Conservation (phyloP, 2,888 invertebrate genomes). For the Chydorus sphaericus region DNA sequence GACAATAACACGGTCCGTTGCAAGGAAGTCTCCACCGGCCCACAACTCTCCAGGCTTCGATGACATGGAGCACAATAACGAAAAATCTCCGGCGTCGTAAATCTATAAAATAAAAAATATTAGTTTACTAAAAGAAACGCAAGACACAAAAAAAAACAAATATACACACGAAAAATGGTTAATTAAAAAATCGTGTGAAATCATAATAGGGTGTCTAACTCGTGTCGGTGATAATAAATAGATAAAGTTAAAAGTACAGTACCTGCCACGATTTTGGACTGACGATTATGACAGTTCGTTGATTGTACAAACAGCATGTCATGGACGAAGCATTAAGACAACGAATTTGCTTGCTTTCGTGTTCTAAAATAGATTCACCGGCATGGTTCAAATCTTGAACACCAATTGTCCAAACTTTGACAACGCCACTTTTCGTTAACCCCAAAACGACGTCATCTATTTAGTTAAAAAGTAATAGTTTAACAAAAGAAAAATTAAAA, state of each 20-base stretch:
- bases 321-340: conserved; percentile 84
- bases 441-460: conserved; percentile 87
- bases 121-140: not conserved
- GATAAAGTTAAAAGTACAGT: conserved; percentile 12
- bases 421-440: conserved; percentile 86
- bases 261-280: conserved; percentile 96
- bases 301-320: conserved; percentile 88
- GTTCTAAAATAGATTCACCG: conserved; percentile 73
- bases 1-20: conserved; percentile 78
- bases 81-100: conserved; percentile 81
- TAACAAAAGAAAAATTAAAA: not conserved
- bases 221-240: not conserved
- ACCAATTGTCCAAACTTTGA: conserved; percentile 89
- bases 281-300: conserved; percentile 89
- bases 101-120: conserved; percentile 35
- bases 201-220: not conserved
- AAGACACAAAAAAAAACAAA: not conserved
- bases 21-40: conserved; percentile 89
- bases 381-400: conserved; percentile 72
- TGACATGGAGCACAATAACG: conserved; percentile 79
- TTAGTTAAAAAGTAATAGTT: conserved; percentile 12
- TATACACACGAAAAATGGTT: too few species aligned
- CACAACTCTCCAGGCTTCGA: conserved; percentile 81
- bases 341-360: conserved; percentile 92
- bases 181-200: not conserved